These are phyloP conservation scores for Apodemus sylvaticus DNA, from an alignment of 2,113 vertebrate species.

Conservation along the genomic window DNA sequence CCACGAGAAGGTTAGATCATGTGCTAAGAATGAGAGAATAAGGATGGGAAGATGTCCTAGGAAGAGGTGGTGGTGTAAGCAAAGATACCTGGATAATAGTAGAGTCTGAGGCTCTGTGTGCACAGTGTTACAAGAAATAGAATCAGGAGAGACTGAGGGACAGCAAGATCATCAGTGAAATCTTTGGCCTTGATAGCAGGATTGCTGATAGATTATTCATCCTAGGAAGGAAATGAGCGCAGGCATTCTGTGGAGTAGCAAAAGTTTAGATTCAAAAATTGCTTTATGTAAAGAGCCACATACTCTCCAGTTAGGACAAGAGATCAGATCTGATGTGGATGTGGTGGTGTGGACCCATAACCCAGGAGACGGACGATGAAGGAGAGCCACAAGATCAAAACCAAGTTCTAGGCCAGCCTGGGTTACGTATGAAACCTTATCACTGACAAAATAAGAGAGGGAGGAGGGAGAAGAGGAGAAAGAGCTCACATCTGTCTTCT, in stretches of 20 bases:
- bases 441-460: neutral
- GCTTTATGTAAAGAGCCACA: neutral
- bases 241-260: neutral
- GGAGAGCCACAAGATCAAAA: neutral
- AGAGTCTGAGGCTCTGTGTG: neutral
- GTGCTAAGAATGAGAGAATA: neutral
- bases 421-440: neutral
- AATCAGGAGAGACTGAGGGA: neutral
- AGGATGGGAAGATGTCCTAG: neutral
- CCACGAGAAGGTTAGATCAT: neutral
- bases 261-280: neutral
- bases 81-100: neutral
- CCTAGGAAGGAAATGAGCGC: neutral
- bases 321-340: neutral
- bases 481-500: neutral
- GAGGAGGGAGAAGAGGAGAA: no score
- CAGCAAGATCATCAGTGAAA: neutral
- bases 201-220: neutral
- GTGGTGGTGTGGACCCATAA: no score
- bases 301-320: neutral
- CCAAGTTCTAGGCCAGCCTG: neutral
- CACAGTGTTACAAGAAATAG: neutral
- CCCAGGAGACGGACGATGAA: no score
- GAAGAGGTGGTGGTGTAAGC: neutral
- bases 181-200: neutral